phyloP scores from a whole-genome alignment of 2,113 vertebrate genomes.

The Raja brachyura region DNA sequence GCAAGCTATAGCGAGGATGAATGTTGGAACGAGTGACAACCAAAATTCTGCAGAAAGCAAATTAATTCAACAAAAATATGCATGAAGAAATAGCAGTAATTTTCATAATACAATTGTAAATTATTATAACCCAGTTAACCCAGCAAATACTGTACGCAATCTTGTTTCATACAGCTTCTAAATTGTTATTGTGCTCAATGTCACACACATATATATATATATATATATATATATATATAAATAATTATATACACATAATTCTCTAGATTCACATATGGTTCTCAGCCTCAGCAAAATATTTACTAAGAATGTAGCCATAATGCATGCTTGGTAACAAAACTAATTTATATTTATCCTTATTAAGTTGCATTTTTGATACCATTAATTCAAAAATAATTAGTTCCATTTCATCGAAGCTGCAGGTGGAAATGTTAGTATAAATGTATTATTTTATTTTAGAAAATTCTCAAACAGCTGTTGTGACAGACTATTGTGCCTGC shows the following conservation, averaged over 20 bases:
- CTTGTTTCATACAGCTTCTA: neutral
- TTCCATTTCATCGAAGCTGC: neutral
- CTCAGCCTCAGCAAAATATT: neutral
- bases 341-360: neutral
- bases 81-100: neutral
- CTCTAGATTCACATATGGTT: neutral
- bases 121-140: neutral
- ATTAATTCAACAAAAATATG: neutral
- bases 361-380: neutral
- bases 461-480: neutral
- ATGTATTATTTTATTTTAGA: neutral
- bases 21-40: neutral
- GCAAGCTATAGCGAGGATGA: neutral
- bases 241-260: too few species aligned
- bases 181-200: neutral
- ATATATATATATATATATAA: too few species aligned
- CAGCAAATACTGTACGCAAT: neutral
- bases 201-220: too few species aligned
- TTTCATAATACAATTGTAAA: neutral
- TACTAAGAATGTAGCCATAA: neutral
- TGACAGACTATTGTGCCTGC: neutral
- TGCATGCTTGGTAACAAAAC: neutral
- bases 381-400: neutral
- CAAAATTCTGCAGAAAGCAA: neutral
- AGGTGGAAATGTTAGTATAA: neutral